phyloP scores from a whole-genome alignment of 1,140 invertebrate genomes.

The Drosophila kanapiae region DNA sequence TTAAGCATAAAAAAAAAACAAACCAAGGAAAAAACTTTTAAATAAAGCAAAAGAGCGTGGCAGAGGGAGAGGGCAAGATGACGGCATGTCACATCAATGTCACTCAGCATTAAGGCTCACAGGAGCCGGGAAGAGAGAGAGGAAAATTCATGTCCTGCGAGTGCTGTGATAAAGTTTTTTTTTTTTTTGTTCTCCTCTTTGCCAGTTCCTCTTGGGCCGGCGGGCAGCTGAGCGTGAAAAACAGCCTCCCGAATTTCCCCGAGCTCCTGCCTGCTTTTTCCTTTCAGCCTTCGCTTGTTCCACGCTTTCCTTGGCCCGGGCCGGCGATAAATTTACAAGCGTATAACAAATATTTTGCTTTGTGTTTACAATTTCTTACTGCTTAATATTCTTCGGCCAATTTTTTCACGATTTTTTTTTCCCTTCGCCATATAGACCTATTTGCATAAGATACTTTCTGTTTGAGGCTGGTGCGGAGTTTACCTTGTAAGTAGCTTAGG shows the following conservation, averaged over 20 bases:
- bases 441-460: constrained; percentile 75
- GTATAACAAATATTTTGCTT: constrained; percentile 83
- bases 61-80: constrained; percentile 48
- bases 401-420: constrained; percentile 13
- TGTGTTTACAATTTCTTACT: constrained; percentile 67
- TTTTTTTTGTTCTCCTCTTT: constrained; percentile 34
- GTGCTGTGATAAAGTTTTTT: constrained; percentile 70
- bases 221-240: constrained; percentile 70
- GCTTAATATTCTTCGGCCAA: constrained; percentile 19
- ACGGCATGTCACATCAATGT: constrained; percentile 82
- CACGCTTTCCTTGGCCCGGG: constrained; percentile 21
- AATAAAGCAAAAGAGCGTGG: constrained; percentile 67
- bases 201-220: constrained; percentile 31
- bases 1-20: constrained; percentile 49
- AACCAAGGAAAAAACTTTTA: constrained; percentile 65
- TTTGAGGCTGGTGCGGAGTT: constrained; percentile 28
- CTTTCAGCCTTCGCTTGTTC: constrained; percentile 61
- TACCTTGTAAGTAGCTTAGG: constrained; percentile 72
- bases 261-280: background rate
- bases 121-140: background rate
- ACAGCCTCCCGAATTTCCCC: constrained; percentile 42
- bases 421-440: constrained; percentile 49
- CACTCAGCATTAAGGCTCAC: constrained; percentile 73
- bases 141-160: constrained; percentile 63
- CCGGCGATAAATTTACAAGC: constrained; percentile 77